Percentiles rank a stretch among this genome's conserved stretches.
These are phyloP conservation scores for Thunnus albacares DNA, from an alignment of 2,797 vertebrate genomes.

Conservation along the genomic window DNA sequence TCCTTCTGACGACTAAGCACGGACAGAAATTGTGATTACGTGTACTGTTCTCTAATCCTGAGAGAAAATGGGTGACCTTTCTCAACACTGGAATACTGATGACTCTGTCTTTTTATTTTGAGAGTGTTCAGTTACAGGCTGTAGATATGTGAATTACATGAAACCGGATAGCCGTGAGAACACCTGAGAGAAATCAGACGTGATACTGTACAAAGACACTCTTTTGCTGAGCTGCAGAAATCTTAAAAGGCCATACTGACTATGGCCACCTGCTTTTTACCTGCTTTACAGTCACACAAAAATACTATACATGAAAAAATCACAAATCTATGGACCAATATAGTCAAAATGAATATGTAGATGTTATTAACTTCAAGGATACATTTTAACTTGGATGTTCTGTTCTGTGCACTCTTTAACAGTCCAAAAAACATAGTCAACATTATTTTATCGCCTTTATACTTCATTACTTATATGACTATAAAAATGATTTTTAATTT, in stretches of 20 bases:
- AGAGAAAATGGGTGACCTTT: not conserved
- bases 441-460: too few relatives aligned
- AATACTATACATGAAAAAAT: not conserved
- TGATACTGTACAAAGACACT: conserved; percentile 22
- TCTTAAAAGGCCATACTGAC: not conserved
- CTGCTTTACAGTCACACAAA: not conserved
- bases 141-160: conserved; percentile 7
- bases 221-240: conserved; percentile 37
- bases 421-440: too few relatives aligned
- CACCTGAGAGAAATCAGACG: conserved; percentile 16
- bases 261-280: not conserved
- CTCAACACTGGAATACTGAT: conserved; percentile 18
- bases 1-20: not conserved
- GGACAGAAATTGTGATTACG: not conserved
- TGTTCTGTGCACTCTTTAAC: too few relatives aligned
- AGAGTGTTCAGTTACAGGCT: conserved; percentile 27
- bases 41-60: not conserved
- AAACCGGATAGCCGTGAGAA: conserved; percentile 73
- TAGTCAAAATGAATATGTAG: too few relatives aligned
- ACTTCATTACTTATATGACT: too few relatives aligned
- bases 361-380: too few relatives aligned
- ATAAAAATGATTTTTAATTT: too few relatives aligned
- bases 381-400: too few relatives aligned
- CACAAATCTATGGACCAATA: not conserved
- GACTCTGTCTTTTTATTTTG: conserved; percentile 26